Conservation (phyloP, 2,888 invertebrate species). For the Heteropelma amictum region DNA sequence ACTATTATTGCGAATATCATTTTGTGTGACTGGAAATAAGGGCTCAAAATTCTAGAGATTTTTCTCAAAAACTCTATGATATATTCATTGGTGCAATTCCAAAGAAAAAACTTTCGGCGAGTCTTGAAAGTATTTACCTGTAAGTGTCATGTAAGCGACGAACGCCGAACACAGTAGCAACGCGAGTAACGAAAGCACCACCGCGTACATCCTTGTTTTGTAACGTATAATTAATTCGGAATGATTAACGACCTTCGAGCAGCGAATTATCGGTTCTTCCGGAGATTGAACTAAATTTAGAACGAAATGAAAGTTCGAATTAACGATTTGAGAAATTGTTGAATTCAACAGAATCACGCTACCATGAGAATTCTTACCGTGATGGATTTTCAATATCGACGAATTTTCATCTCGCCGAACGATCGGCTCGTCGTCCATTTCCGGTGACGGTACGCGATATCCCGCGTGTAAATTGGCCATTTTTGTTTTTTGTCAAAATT, state of each 20-base stretch:
- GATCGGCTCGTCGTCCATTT: conserved; percentile 51
- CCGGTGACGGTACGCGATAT: conserved; percentile 24
- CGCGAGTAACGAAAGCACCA: conserved; percentile 14
- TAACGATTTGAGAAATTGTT: neutral
- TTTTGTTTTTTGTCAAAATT: conserved; percentile 3
- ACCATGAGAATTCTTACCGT: no score
- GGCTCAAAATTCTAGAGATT: no score
- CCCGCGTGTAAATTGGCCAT: conserved; percentile 42
- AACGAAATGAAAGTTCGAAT: neutral
- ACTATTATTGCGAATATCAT: no score
- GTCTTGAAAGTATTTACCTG: conserved; percentile 30
- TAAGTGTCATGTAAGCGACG: conserved; percentile 30
- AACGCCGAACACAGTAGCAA: conserved; percentile 21
- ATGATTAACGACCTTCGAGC: conserved; percentile 2
- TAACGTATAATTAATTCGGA: conserved; percentile 32
- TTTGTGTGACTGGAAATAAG: no score
- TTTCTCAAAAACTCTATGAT: no score
- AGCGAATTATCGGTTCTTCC: conserved; percentile 10
- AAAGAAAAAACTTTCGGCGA: no score
- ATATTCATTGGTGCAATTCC: no score
- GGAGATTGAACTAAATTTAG: neutral
- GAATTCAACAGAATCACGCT: no score
- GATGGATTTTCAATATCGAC: neutral
- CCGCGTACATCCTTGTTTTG: conserved; percentile 30
- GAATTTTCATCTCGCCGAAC: neutral